Percentiles rank a stretch among this genome's conserved stretches.
Conservation (phyloP, 92 coral and sea anemone genomes). For the Phenganax subtilis region DNA sequence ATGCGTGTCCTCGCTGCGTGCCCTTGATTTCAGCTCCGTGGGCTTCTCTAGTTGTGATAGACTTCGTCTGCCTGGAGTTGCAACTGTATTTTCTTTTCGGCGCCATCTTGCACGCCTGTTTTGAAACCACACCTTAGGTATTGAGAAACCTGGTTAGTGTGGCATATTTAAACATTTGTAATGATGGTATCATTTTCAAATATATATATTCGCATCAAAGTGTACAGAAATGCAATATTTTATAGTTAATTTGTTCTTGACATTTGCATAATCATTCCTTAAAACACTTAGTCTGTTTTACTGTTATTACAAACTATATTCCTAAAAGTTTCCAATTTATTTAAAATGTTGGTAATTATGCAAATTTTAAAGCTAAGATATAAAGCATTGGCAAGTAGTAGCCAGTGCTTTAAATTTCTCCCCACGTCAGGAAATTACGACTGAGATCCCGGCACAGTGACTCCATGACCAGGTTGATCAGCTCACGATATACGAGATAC, state of each 20-base stretch:
- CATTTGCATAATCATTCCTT: no score
- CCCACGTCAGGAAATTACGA: slow-evolving; percentile 24
- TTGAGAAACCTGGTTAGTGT: not conserved
- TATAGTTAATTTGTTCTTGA: no score
- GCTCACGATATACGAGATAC: not conserved
- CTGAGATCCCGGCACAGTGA: slow-evolving; percentile 29
- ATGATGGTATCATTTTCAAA: not conserved
- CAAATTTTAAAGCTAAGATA: not conserved
- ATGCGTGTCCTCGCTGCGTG: slow-evolving; percentile 2
- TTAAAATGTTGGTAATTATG: not conserved
- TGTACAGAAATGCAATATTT: not conserved
- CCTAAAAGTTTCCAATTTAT: not conserved
- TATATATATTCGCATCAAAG: not conserved
- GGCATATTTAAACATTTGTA: not conserved
- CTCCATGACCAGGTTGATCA: slow-evolving; percentile 19
- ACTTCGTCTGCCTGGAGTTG: slow-evolving; percentile 85
- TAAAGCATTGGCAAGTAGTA: not conserved
- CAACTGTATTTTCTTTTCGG: slow-evolving; percentile 84
- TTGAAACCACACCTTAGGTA: slow-evolving; percentile 91
- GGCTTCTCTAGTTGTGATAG: slow-evolving; percentile 74
- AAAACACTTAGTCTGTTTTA: not conserved
- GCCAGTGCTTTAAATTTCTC: slow-evolving; percentile 9
- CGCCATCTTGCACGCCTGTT: slow-evolving; percentile 88
- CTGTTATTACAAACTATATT: not conserved
- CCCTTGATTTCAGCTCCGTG: not conserved